These are phyloP conservation scores for Acronicta psi DNA, from an alignment of 2,888 invertebrate genomes.

Conservation along the genomic window DNA sequence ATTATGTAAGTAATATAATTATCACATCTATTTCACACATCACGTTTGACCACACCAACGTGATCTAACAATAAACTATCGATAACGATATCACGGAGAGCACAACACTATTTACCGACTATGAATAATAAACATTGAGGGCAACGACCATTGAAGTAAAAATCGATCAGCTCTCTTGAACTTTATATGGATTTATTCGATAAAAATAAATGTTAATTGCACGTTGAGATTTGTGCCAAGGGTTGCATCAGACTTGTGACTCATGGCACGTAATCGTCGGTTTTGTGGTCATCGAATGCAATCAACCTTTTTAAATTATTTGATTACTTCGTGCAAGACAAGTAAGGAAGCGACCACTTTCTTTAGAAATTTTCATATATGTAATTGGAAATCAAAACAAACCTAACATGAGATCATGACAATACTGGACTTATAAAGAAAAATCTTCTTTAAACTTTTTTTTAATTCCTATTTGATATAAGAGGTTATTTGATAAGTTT, in stretches of 20 bases:
- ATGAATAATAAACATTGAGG: constrained; percentile 49
- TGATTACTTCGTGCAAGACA: constrained; percentile 14
- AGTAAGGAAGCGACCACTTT: constrained; percentile 8
- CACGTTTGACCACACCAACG: constrained; percentile 24
- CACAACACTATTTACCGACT: constrained; percentile 44
- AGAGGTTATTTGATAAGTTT: no score
- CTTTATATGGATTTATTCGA: constrained; percentile 30
- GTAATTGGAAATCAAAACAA: neutral
- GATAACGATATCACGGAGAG: constrained; percentile 48
- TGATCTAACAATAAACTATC: constrained; percentile 46
- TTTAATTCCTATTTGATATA: no score
- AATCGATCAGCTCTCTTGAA: constrained; percentile 51
- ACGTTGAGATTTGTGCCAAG: constrained; percentile 24
- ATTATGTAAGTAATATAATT: constrained; percentile 40
- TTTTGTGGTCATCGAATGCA: constrained; percentile 25
- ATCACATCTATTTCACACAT: constrained; percentile 30
- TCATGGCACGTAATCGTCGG: constrained; percentile 24
- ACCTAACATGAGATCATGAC: no score
- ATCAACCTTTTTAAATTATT: neutral
- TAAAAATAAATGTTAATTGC: constrained; percentile 23
- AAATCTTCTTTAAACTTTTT: no score
- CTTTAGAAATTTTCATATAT: constrained; percentile 2
- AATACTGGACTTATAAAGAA: no score
- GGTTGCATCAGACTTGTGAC: constrained; percentile 40
- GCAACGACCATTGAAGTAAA: constrained; percentile 50